Evolutionary conservation across 2,888 invertebrate species (phyloP).

Genomic region (Prosapia bicincta): DNA sequence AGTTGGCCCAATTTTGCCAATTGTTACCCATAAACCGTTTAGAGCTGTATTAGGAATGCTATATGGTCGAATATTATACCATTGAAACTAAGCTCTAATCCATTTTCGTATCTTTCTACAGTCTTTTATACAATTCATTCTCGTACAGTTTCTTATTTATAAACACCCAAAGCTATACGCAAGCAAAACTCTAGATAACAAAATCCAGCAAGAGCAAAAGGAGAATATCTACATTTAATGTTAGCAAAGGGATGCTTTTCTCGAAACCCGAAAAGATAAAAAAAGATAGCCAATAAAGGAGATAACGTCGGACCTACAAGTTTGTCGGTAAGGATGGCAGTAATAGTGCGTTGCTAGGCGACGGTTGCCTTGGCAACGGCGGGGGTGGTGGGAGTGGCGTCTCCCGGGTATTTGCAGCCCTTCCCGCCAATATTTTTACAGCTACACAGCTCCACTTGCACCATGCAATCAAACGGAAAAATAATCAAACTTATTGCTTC

Average conservation of each 20-base stretch:
- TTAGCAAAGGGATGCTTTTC: not conserved
- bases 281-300: not conserved
- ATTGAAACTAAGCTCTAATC: no score
- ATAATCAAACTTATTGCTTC: not conserved
- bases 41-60: no score
- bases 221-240: not conserved
- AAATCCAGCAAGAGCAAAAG: not conserved
- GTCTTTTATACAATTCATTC: no score
- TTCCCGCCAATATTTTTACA: not conserved
- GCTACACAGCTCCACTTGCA: not conserved
- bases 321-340: not conserved
- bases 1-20: no score
- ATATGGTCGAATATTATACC: no score
- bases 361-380: conserved; percentile 1
- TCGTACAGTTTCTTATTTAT: no score
- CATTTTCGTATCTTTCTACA: no score
- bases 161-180: no score
- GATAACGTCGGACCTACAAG: not conserved
- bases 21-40: no score
- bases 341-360: not conserved
- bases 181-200: not conserved
- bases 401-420: conserved; percentile 2
- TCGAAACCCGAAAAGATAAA: not conserved
- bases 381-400: not conserved
- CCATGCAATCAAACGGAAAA: not conserved